Evolutionary conservation across 2,888 invertebrate species (phyloP), one percentile per base, ranked within the genome.

Genomic region (Lysandra coridon): DNA sequence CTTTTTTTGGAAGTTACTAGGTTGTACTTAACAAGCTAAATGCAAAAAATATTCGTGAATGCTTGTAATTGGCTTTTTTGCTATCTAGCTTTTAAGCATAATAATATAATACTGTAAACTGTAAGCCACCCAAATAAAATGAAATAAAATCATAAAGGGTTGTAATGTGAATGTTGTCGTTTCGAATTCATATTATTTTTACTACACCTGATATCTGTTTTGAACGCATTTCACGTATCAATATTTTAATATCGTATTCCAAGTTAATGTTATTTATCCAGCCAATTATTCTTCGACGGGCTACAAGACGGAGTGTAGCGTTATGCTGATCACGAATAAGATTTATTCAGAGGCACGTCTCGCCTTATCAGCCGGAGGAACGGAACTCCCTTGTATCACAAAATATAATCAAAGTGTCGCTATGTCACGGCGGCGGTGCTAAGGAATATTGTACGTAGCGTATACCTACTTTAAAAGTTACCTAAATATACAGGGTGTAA

Each of bases 321-420:
- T 76, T 81, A 90, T 88, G 87, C 88, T 82, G 86, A 87, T 88
- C 89, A 89, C 87, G 88, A 81, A 84, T 78, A 80, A 83, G 87
- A 90, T 90, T 90, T 90, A 91, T 91, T 89, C 89, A 80, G 80
- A 83, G 85, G 85, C 90, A 90, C 90, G 90, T 87, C 85, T 84
- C 80, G 85, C 88, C 88, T 90, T 90, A 90, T 90, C 90, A 88
- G 86, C 86, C 84, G 85, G 86, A 84, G 81, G 85, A 78, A 79
- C 83, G 82, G 86, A 86, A 87, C 88, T 78, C 77, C 74, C 79
- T 60, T 44, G 74, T 79, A 79, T 79, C 53, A 62, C 37, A 73
- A 76, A 76, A 57, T 76, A 76, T 57, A 76, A 76, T 49, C 75
- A 75, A 49, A 75, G 75, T 75, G 75, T 49, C 69, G 69, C 69